These are phyloP conservation scores for Drosophila sordidula DNA, from an alignment of 2,888 invertebrate genomes.

Conservation along the genomic window DNA sequence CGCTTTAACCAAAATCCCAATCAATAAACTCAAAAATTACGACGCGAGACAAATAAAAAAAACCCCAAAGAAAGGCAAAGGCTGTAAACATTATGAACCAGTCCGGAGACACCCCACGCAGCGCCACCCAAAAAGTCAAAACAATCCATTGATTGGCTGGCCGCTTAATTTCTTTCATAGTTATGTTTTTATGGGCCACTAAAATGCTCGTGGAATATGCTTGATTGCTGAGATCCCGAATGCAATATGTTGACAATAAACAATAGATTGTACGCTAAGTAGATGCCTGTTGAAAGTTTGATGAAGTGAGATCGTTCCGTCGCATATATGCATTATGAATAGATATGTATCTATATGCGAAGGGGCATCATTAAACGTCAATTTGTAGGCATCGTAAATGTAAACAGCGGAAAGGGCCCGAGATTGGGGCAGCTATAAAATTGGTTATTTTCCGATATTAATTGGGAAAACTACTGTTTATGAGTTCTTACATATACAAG, in stretches of 20 bases:
- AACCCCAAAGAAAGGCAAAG: constrained; percentile 40
- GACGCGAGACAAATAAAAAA: constrained; percentile 49
- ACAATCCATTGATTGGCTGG: constrained; percentile 68
- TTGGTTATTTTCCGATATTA: constrained; percentile 41
- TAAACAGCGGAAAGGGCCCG: constrained; percentile 1
- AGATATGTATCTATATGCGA: constrained; percentile 13
- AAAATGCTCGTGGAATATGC: constrained; percentile 35
- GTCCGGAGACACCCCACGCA: constrained; percentile 64
- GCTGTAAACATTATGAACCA: constrained; percentile 53
- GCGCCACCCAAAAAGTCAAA: constrained; percentile 64
- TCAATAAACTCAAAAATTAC: constrained; percentile 53
- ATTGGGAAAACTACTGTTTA: constrained; percentile 54
- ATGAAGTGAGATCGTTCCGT: constrained; percentile 70
- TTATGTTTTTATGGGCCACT: constrained; percentile 64
- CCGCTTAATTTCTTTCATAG: constrained; percentile 68
- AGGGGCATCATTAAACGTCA: constrained; percentile 58
- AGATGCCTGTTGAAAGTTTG: constrained; percentile 69
- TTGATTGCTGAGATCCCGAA: constrained; percentile 11
- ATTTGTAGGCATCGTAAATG: constrained; percentile 66
- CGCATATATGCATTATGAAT: constrained; percentile 42
- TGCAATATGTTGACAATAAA: constrained; percentile 71
- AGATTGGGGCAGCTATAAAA: constrained; percentile 31
- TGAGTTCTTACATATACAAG: constrained; percentile 22
- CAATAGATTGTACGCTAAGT: constrained; percentile 50
- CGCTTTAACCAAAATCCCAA: constrained; percentile 31